Conservation (phyloP, 2,888 invertebrate species). For the Pyrocoelia pectoralis region DNA sequence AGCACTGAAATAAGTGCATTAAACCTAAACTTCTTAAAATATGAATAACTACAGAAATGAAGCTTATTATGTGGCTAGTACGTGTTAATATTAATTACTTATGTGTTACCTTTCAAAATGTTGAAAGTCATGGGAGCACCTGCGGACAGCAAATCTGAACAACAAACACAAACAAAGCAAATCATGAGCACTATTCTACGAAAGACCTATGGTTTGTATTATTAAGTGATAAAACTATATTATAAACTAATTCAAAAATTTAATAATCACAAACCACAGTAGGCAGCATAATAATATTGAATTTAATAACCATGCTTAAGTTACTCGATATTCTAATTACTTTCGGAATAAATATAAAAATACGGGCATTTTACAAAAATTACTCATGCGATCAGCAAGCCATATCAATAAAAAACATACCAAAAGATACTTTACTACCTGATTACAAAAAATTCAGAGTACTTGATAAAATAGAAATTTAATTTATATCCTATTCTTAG, state of each 20-base stretch:
- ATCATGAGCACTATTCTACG: constrained; percentile 60
- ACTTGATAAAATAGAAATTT: constrained; percentile 6
- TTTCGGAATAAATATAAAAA: constrained; percentile 25
- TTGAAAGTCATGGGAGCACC: constrained; percentile 85
- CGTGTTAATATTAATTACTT: constrained; percentile 41
- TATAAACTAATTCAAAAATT: constrained; percentile 46
- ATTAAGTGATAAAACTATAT: constrained; percentile 51
- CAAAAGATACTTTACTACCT: constrained; percentile 27
- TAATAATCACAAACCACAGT: constrained; percentile 49
- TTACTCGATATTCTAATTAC: constrained; percentile 31
- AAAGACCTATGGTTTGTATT: constrained; percentile 48
- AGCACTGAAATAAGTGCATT: constrained; percentile 8
- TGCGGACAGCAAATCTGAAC: constrained; percentile 81
- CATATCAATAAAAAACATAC: constrained; percentile 34
- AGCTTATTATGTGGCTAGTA: constrained; percentile 31
- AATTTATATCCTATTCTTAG: constrained; percentile 18
- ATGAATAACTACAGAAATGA: constrained; percentile 28
- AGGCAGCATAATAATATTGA: constrained; percentile 32
- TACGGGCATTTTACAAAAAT: constrained; percentile 41
- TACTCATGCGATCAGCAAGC: constrained; percentile 43
- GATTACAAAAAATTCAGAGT: constrained; percentile 17
- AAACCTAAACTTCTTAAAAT: constrained; percentile 3
- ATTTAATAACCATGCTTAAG: constrained; percentile 33
- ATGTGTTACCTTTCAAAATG: constrained; percentile 84
- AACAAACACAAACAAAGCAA: constrained; percentile 72